Base-by-base conservation (phyloP, 2,797 vertebrate genomes). In the Neomorphus geoffroyi region DNA sequence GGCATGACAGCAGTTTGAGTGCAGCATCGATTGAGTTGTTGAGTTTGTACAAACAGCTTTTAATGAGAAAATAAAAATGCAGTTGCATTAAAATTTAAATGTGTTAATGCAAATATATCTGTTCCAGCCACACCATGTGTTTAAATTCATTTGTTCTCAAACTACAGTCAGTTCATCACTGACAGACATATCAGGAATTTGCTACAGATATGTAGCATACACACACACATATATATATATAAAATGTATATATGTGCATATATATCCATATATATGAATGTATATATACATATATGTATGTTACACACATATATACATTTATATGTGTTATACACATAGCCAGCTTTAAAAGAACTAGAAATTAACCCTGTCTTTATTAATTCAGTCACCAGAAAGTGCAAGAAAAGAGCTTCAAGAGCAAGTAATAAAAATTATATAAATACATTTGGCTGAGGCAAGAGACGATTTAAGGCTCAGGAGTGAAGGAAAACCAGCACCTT, bases 21-120 rank as follows among this genome's bases (percentile, higher is more conserved):
- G 45, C 35, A 82, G 37, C 51, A 21, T 30, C 54, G 57, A 50
- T 66, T 88, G 43, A 53, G 18, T 56, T 70, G 16, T 41, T 66
- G 41, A 45, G 10, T 80, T 82, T 74, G 57, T 67, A 33, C 51
- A 71, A 91, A 53, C 11, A 50, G 18, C 35, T 85, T 90, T 91
- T 86, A n/a, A 83, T 80, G 83, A 8, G 57, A 46, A 80, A 88
- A 86, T 64, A 50, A 80, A 89, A 94, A 66, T 54, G 41, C 37
- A 67, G 1, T 81, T 88, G 28, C 69, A 46, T 80, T 66, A 60
- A 45, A 77, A 70, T 70, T 62, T 45, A n/a, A 48, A 32, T 50
- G 11, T 33, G 27, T 48, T 86, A 43, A 35, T 64, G 26, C 35
- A 83, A 50, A 35, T 80, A 21, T 24, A 65, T 62, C 50, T 71